These are phyloP conservation scores for Lordiphosa mommai DNA, from an alignment of 1,140 invertebrate genomes.

Conservation along the genomic window DNA sequence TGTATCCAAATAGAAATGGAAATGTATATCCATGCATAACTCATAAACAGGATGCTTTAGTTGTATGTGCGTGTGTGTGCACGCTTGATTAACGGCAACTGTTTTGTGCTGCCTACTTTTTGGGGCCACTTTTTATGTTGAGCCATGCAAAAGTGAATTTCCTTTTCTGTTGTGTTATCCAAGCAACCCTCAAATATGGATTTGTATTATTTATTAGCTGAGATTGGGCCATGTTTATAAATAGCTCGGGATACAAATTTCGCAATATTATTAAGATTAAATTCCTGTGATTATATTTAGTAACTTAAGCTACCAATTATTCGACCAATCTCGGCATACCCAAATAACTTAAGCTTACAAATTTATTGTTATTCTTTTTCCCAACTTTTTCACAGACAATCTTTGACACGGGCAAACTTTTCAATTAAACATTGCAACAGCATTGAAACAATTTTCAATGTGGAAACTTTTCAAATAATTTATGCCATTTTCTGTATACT, in stretches of 20 bases:
- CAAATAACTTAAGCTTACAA: conserved; percentile 20
- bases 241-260: not conserved
- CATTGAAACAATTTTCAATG: conserved; percentile 15
- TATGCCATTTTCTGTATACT: conserved; percentile 59
- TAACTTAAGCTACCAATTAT: conserved; percentile 34
- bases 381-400: conserved; percentile 4
- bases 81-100: conserved; percentile 54
- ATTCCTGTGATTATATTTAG: too few species aligned
- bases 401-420: conserved; percentile 27
- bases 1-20: conserved; percentile 19
- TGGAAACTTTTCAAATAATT: conserved; percentile 67
- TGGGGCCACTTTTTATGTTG: conserved; percentile 18
- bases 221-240: conserved; percentile 5
- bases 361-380: conserved; percentile 5
- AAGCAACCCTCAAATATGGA: conserved; percentile 31
- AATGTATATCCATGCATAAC: conserved; percentile 43
- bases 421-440: conserved; percentile 49
- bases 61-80: not conserved
- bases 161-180: not conserved
- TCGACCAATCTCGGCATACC: not conserved
- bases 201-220: conserved; percentile 35
- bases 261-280: too few species aligned
- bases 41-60: conserved; percentile 26
- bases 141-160: conserved; percentile 8
- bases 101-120: conserved; percentile 42